Evolutionary conservation across 1,140 invertebrate species (phyloP).

Genomic region (Drosophila serrata): DNA sequence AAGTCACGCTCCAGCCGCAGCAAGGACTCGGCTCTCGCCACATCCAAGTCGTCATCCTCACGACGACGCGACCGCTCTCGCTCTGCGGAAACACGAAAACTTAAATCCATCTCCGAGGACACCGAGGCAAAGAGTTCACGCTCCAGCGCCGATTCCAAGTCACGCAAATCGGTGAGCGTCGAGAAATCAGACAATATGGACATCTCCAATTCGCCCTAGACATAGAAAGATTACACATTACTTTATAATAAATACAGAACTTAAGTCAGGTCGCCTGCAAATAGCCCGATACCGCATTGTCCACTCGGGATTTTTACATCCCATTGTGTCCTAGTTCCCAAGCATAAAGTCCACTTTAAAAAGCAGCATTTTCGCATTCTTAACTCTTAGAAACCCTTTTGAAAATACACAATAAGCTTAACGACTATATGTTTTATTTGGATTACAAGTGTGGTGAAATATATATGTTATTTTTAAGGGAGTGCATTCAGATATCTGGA

Average conservation of each 20-base stretch:
- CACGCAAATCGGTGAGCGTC: slow-evolving; percentile 83
- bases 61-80: slow-evolving; percentile 73
- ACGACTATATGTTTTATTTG: neutral
- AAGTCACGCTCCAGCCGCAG: slow-evolving; percentile 75
- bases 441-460: slow-evolving; percentile 1
- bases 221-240: slow-evolving; percentile 21
- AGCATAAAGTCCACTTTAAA: slow-evolving; percentile 47
- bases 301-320: slow-evolving; percentile 13
- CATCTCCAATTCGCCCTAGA: slow-evolving; percentile 86
- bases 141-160: slow-evolving; percentile 67
- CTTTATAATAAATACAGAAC: slow-evolving; percentile 35
- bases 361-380: slow-evolving; percentile 31
- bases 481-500: no score
- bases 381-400: slow-evolving; percentile 26
- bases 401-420: slow-evolving; percentile 31
- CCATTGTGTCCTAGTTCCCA: slow-evolving; percentile 39
- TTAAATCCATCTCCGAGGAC: slow-evolving; percentile 79
- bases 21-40: slow-evolving; percentile 60
- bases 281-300: slow-evolving; percentile 19
- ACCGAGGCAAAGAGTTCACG: slow-evolving; percentile 77
- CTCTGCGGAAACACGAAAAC: slow-evolving; percentile 69
- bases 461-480: neutral
- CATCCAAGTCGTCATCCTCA: slow-evolving; percentile 67
- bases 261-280: slow-evolving; percentile 38
- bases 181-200: slow-evolving; percentile 88